Conservation (phyloP, 2,113 vertebrate genomes). For the Ovis aries region DNA sequence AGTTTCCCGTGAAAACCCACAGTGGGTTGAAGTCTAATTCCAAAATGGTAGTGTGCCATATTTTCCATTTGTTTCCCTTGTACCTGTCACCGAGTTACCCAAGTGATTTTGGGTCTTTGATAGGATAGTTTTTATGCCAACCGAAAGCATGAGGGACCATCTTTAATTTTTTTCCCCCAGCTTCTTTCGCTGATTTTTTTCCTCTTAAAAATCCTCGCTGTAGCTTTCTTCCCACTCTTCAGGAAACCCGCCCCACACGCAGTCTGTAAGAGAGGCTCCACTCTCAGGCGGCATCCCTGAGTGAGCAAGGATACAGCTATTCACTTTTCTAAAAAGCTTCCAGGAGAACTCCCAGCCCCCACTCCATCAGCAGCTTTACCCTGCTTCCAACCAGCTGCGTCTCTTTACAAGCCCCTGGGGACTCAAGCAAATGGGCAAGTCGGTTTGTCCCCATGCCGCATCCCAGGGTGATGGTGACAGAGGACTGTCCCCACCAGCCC, state of each 20-base stretch:
- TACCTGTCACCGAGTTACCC: neutral
- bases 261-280: neutral
- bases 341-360: neutral
- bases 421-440: neutral
- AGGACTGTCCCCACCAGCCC: neutral
- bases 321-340: neutral
- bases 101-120: neutral
- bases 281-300: rapidly evolving
- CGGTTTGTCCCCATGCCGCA: neutral
- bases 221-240: neutral
- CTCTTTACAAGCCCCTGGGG: neutral
- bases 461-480: neutral
- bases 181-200: neutral
- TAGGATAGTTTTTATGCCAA: neutral
- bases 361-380: neutral
- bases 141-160: neutral
- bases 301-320: neutral
- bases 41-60: neutral
- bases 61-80: neutral
- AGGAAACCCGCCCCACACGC: neutral
- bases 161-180: rapidly evolving
- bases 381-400: neutral
- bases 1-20: neutral
- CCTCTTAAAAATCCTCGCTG: neutral
- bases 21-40: neutral